Evolutionary conservation across 2,888 invertebrate genomes (phyloP).

Genomic region (Sinhomidia bicolor): DNA sequence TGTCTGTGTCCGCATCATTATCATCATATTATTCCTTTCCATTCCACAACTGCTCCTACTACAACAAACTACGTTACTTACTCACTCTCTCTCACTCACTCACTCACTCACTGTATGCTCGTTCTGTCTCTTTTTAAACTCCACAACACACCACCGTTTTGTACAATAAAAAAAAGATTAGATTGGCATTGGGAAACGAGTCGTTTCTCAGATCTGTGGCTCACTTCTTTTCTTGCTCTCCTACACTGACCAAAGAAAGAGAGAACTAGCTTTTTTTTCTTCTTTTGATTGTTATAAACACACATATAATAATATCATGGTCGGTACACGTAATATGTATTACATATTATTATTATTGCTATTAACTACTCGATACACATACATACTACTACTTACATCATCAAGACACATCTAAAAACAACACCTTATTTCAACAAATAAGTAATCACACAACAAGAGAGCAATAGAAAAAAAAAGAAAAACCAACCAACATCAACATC

Average conservation of each 20-base stretch:
- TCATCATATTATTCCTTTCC: constrained; percentile 56
- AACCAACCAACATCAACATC: background rate
- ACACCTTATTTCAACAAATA: constrained; percentile 46
- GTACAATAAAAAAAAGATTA: constrained; percentile 50
- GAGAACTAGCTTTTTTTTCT: too few species aligned
- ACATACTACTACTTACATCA: constrained; percentile 13
- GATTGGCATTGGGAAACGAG: constrained; percentile 71
- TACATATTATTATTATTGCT: constrained; percentile 29
- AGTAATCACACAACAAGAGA: too few species aligned
- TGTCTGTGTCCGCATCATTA: constrained; percentile 67
- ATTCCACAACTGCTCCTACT: constrained; percentile 67
- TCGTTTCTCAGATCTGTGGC: constrained; percentile 63
- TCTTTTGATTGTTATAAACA: too few species aligned
- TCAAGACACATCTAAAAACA: constrained; percentile 8
- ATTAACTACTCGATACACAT: background rate
- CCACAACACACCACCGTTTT: constrained; percentile 34
- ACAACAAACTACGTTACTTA: background rate
- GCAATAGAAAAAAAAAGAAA: background rate
- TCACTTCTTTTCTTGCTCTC: constrained; percentile 66
- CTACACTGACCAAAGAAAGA: constrained; percentile 50
- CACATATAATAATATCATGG: too few species aligned
- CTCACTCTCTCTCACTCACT: too few species aligned
- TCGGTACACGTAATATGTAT: constrained; percentile 32
- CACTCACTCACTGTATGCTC: too few species aligned
- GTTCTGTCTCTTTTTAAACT: too few species aligned